A percentile compares a stretch with the other conserved stretches of the same genome.
phyloP scores from a whole-genome alignment of 1,140 invertebrate genomes.

The Drosophila tani region DNA sequence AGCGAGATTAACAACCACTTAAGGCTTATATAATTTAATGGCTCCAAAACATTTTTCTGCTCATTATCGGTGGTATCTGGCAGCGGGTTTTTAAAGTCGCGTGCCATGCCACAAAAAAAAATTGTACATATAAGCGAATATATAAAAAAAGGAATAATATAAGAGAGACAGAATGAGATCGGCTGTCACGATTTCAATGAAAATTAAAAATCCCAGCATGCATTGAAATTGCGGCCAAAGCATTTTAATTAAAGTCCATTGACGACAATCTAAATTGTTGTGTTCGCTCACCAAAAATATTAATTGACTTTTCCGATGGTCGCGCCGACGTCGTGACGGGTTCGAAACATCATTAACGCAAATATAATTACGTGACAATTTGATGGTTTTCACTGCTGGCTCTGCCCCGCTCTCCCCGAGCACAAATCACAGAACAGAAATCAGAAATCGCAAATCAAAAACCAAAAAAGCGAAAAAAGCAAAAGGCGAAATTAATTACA shows the following conservation, averaged over 20 bases:
- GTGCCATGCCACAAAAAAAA: conserved; percentile 29
- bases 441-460: conserved; percentile 54
- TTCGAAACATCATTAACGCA: conserved; percentile 74
- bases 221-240: conserved; percentile 54
- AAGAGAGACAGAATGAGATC: conserved; percentile 26
- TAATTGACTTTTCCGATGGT: conserved; percentile 77
- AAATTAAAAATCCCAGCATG: conserved; percentile 78
- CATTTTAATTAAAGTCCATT: conserved; percentile 70
- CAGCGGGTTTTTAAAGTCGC: conserved; percentile 42
- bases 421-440: conserved; percentile 35
- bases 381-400: conserved; percentile 50
- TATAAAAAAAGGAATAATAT: conserved; percentile 35
- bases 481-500: conserved; percentile 76
- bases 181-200: conserved; percentile 62
- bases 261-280: conserved; percentile 60
- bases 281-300: conserved; percentile 64
- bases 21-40: conserved; percentile 59
- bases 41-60: conserved; percentile 41
- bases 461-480: conserved; percentile 36
- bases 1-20: conserved; percentile 52
- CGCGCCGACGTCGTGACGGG: conserved; percentile 30
- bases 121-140: neutral
- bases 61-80: conserved; percentile 34
- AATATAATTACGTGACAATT: conserved; percentile 84
- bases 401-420: conserved; percentile 14